A percentile compares a stretch with the other conserved stretches of the same genome.
phyloP scores from a whole-genome alignment of 2,113 vertebrate species.

The Steatornis caripensis region DNA sequence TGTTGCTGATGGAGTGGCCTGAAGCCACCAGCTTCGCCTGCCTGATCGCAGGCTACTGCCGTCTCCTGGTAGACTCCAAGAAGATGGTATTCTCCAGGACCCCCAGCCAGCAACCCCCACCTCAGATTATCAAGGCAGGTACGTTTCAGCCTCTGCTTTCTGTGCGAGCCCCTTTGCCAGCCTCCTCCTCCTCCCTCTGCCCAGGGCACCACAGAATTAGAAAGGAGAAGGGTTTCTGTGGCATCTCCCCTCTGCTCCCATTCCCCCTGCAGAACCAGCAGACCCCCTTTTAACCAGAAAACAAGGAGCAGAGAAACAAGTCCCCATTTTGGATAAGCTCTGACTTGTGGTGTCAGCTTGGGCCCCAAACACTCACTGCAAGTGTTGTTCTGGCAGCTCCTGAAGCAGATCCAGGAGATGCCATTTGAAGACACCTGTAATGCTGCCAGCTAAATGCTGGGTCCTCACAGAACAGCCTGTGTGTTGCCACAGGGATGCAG shows the following conservation, averaged over 20 bases:
- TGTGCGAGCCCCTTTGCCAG: background rate
- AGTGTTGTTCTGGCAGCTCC: background rate
- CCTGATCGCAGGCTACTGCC: slow-evolving; percentile 96
- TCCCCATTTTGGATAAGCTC: background rate
- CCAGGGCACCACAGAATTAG: background rate
- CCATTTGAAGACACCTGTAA: background rate
- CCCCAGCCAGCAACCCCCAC: slow-evolving; percentile 76
- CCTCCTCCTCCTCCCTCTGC: accelerated
- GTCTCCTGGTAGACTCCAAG: slow-evolving; percentile 94
- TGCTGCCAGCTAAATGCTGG: background rate
- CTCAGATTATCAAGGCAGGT: slow-evolving; percentile 97
- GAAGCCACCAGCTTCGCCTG: slow-evolving; percentile 97
- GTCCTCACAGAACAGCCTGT: background rate
- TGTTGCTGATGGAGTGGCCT: slow-evolving; percentile 97
- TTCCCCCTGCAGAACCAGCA: background rate
- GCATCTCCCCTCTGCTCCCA: background rate
- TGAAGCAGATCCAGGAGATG: background rate
- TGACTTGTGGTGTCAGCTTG: background rate
- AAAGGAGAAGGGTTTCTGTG: background rate
- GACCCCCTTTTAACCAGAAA: background rate
- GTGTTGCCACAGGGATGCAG: background rate
- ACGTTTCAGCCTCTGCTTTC: slow-evolving; percentile 77
- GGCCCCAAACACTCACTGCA: background rate
- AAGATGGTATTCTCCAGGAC: slow-evolving; percentile 88
- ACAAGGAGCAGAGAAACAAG: background rate